Conservation (phyloP, 2,797 vertebrate genomes). For the Sebastiscus tertius region DNA sequence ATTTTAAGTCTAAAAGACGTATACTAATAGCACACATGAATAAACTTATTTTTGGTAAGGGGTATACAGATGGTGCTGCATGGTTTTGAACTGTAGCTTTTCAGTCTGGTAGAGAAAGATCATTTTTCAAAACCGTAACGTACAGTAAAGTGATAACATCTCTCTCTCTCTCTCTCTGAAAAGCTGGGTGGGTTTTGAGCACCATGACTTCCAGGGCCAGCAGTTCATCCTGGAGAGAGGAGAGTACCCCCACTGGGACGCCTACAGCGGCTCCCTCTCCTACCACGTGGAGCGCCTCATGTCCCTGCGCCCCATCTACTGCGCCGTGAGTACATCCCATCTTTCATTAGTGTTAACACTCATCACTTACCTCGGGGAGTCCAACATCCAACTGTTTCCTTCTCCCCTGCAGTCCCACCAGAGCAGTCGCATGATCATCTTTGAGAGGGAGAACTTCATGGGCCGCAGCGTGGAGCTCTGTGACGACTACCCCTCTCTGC, state of each 20-base stretch:
- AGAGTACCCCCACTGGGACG: constrained; percentile 88
- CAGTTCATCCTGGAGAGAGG: constrained; percentile 88
- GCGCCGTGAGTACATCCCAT: constrained; percentile 77
- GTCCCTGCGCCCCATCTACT: constrained; percentile 85
- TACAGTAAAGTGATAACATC: not conserved
- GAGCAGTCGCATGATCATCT: constrained; percentile 82
- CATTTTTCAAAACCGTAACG: not conserved
- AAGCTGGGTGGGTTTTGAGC: constrained; percentile 88
- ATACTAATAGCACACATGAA: no score
- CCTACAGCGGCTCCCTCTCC: constrained; percentile 85
- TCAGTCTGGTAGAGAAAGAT: not conserved
- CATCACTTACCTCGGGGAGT: no score
- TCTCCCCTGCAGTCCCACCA: constrained; percentile 77
- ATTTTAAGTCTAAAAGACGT: no score
- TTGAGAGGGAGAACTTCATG: constrained; percentile 86
- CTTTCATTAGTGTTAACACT: no score
- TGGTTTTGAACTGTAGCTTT: not conserved
- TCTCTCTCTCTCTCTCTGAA: constrained; percentile 1
- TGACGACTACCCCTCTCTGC: constrained; percentile 87
- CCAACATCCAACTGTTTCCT: not conserved
- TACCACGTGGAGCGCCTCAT: constrained; percentile 85
- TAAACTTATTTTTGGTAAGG: no score
- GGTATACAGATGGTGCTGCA: not conserved
- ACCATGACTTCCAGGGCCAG: constrained; percentile 88
- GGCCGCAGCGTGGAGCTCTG: constrained; percentile 83